These are phyloP conservation scores for Platorchestia sp. DNA, from an alignment of 1,140 invertebrate genomes.

Conservation along the genomic window DNA sequence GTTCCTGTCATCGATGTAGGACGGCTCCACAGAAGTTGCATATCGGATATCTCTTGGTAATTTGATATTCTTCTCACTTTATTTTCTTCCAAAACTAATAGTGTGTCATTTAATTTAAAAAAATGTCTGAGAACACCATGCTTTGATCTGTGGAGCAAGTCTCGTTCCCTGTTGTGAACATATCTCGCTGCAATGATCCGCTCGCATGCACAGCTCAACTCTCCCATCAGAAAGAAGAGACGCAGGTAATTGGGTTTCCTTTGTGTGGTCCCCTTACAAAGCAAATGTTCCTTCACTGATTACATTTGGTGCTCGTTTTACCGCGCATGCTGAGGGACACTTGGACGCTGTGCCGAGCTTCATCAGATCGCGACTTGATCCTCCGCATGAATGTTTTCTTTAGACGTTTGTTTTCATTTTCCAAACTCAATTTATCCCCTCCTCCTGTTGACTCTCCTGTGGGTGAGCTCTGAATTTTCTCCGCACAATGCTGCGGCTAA, in stretches of 20 bases:
- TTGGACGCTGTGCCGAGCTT: background rate
- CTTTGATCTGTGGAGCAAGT: background rate
- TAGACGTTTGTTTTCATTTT: background rate
- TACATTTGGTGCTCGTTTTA: conserved; percentile 7
- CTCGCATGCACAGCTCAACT: conserved; percentile 18
- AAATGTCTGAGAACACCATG: background rate
- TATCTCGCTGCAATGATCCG: background rate
- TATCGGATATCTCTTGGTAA: background rate
- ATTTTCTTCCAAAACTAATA: background rate
- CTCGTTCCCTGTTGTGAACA: background rate
- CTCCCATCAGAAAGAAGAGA: conserved; percentile 31
- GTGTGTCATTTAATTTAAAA: background rate
- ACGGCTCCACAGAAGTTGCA: background rate
- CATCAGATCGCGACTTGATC: background rate
- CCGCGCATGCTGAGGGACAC: background rate
- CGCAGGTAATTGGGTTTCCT: conserved; percentile 44
- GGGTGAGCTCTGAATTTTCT: background rate
- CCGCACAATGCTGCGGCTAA: background rate
- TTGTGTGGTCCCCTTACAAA: background rate
- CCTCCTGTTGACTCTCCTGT: too few species aligned
- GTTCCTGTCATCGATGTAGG: too few species aligned
- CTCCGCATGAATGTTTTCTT: background rate
- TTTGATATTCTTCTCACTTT: background rate
- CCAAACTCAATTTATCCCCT: background rate
- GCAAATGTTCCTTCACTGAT: background rate